Base-by-base conservation (phyloP, 1,140 invertebrate species). In the Drosophila seguyi region DNA sequence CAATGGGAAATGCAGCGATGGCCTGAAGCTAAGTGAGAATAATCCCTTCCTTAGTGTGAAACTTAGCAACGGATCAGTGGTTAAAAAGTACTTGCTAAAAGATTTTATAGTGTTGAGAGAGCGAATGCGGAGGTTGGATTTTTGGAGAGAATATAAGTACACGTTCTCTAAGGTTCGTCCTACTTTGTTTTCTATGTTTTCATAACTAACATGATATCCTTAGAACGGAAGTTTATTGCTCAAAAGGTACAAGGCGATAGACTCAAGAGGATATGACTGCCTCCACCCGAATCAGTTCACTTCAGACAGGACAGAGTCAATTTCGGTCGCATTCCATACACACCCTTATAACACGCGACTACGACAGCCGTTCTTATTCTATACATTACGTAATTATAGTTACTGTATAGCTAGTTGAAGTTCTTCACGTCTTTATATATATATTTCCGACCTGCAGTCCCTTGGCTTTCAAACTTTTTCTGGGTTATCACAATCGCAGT, bases 51-150 rank as follows among this genome's bases (percentile, higher is more conserved):
- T 44, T 13, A 6, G 20, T 0, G 11, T 20, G 18, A 20, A 18
- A 6, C 41, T 13, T 3, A 6, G 11, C 5, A 44, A 44, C 1
- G 41, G 41, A 13, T 44, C 41, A 0, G 11, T 13, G 10, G 18
- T 13, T 2, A 1, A 20, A 20, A 44, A 10, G 5, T 6, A 44
- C 4, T 44, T 44, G 18, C 41, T 44, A 20, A 44, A 6, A 11
- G 41, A 44, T 44, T 44, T 44, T 44, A 20, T 20, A 2, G 41
- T 44, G 5, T 13, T 44, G 2, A 44, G 41, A 13, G 41, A 44
- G 6, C 10, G 0, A 44, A 13, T 20, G 10, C 11, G 41, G 11
- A 2, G 0, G 0, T 0, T 0, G 1, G 11, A 20, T 13, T 0
- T 0, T 42, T 42, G 41, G 41, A 1, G 0, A 5, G 1, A 20